Base-by-base conservation (phyloP, 2,797 vertebrate species). In the Chloroceryle inda region DNA sequence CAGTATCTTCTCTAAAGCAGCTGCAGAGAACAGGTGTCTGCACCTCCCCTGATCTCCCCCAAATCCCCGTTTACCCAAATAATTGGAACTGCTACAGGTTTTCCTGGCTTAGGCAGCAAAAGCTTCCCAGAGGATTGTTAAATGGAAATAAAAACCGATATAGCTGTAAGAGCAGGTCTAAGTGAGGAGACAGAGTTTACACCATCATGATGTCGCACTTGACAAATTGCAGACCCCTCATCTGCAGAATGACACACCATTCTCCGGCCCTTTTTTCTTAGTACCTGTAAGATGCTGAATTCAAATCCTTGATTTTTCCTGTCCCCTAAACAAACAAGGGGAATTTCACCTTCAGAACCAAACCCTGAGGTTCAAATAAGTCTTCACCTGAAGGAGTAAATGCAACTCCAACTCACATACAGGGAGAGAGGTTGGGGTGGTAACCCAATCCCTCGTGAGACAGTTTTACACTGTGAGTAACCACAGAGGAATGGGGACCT, bases 401-500 rank as follows among this genome's bases (percentile, higher is more conserved):
- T 20, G 31, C 61, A 85, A 62, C 47, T 79, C 59, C 86, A 91
- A 73, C 61, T 93, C 73, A 74, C 64, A 11, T 1, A 40, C 0
- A 78, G 52, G 67, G 81, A 94, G 85, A 94, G 81, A 85, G 90
- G 92, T 87, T 20, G 5, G 94, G 78, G 96, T 56, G 8, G 97
- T 97, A 98, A 98, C 91, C 85, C 90, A 98, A 97, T 91, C 97
- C 96, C 56, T 61, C 42, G 94, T 79, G 31, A 17, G 67, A 82
- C 93, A 73, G 87, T 97, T 97, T 96, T 93, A 96, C 21, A 16
- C 9, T 37, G 92, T 98, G 98, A 98, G 97, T 97, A 98, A 98
- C 92, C 96, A 92, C 96, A 92, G 86, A 97, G 97, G 97, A 98
- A 98, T 98, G 97, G 96, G 76, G 73, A 97, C 96, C 92, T 80